A percentile compares a stretch with the other conserved stretches of the same genome.
These are phyloP conservation scores for Leptinotarsa lineolata DNA, from an alignment of 1,140 invertebrate genomes.

Conservation along the genomic window DNA sequence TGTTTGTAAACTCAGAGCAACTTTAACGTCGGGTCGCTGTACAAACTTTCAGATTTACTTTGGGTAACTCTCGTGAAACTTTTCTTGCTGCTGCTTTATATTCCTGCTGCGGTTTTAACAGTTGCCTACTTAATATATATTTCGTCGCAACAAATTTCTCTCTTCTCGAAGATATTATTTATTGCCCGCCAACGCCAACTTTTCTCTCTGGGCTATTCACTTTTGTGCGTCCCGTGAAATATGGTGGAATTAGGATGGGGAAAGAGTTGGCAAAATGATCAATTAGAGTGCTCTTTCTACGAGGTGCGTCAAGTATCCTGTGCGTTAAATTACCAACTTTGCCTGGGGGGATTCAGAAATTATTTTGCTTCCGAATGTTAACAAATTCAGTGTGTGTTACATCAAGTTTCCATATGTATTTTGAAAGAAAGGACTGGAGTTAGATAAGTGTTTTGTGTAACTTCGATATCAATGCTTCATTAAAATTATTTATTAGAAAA, in stretches of 20 bases:
- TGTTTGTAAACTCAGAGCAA: constrained; percentile 31
- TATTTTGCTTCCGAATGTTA: too few species aligned
- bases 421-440: too few species aligned
- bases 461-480: too few species aligned
- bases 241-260: constrained; percentile 4
- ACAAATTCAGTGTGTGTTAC: too few species aligned
- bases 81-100: constrained; percentile 34
- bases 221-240: constrained; percentile 7
- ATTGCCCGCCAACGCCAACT: constrained; percentile 10
- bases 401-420: too few species aligned
- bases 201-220: constrained; percentile 14
- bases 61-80: constrained; percentile 27
- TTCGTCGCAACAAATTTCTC: constrained; percentile 29
- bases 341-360: too few species aligned
- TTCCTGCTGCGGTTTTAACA: constrained; percentile 35
- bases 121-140: constrained; percentile 35
- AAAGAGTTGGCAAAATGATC: constrained; percentile 19
- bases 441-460: too few species aligned
- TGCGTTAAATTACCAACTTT: too few species aligned
- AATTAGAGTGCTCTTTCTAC: constrained; percentile 8
- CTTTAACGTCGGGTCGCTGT: constrained; percentile 16
- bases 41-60: constrained; percentile 33
- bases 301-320: background rate
- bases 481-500: too few species aligned
- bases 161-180: constrained; percentile 24